Evolutionary conservation across 2,888 invertebrate species (phyloP), one percentile per base, ranked within the genome.

Genomic region (Gastracanthus pulcherrimus): DNA sequence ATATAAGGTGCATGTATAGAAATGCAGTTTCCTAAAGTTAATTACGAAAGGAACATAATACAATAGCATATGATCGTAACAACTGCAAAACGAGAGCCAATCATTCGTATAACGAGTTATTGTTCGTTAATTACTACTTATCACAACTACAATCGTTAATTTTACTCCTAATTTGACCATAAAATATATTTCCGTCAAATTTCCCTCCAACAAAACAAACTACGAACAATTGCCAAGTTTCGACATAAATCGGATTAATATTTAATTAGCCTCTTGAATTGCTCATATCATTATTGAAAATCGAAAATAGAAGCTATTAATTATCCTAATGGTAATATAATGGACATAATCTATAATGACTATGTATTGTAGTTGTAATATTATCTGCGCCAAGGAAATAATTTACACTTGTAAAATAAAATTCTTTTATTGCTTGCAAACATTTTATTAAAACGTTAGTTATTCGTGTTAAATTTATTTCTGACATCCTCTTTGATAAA

Each of bases 61-160:
- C 38, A 71, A 71, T 72, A 31, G 64, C 19, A 55, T n/a, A n/a
- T n/a, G n/a, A n/a, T 11, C 26, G 64, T 26, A 48, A 69, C 34
- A 3, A 48, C 34, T 36, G 41, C 41, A 71, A 77, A 62, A 58
- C 26, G 41, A 19, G 51, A 75, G 62, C 60, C 55, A 80, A 80
- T 62, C 70, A 76, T 31, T 75, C 36, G 51, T 55, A 48, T 69
- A 75, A 76, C 75, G 51, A 75, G 62, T 75, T 80, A 75, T 76
- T 78, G 64, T 78, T 71, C 62, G 31, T 23, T 80, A 80, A 75
- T 75, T 70, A 31, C 55, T 70, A 41, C 60, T 80, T 62, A 80
- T 70, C 55, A 34, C 41, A 45, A 79, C 41, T 55, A 75, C 66
- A 70, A 70, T 80, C 70, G 64, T 60, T 69, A 48, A 75, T 66